Evolutionary conservation across 2,797 vertebrate species (phyloP).

Genomic region (Leptodactylus fallax): DNA sequence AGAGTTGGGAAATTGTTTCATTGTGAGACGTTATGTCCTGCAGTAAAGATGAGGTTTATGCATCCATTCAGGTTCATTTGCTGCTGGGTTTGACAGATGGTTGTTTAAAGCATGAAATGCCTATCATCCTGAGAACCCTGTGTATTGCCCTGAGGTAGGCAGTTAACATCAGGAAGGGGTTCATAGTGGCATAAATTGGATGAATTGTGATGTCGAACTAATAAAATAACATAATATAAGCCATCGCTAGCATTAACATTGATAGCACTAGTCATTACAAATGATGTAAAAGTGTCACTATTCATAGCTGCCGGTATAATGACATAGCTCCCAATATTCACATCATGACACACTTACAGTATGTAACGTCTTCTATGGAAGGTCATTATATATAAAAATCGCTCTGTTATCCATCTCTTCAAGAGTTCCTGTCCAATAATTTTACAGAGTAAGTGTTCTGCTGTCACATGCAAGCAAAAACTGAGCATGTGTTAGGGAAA

Average conservation of each 20-base stretch:
- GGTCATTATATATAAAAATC: neutral
- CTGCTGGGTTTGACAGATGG: constrained; percentile 53
- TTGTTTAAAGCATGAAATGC: constrained; percentile 51
- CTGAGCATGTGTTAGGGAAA: too few relatives aligned
- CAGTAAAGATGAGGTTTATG: constrained; percentile 20
- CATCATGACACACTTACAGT: neutral
- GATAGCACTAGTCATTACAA: neutral
- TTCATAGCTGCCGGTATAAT: neutral
- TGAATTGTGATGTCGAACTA: neutral
- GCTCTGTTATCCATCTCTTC: neutral
- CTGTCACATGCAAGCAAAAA: too few relatives aligned
- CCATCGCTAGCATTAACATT: neutral
- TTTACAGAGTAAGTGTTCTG: neutral
- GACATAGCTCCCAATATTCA: neutral
- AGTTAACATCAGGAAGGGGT: constrained; percentile 31
- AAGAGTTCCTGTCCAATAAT: neutral
- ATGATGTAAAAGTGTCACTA: neutral
- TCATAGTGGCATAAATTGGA: constrained; percentile 1
- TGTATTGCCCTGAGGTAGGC: constrained; percentile 25
- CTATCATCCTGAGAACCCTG: constrained; percentile 29
- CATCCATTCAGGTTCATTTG: constrained; percentile 30
- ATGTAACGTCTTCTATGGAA: neutral
- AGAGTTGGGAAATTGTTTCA: constrained; percentile 49
- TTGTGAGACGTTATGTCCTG: constrained; percentile 33
- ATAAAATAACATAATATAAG: neutral